Conservation (phyloP, 1,140 invertebrate genomes). For the Zaprionus capensis region DNA sequence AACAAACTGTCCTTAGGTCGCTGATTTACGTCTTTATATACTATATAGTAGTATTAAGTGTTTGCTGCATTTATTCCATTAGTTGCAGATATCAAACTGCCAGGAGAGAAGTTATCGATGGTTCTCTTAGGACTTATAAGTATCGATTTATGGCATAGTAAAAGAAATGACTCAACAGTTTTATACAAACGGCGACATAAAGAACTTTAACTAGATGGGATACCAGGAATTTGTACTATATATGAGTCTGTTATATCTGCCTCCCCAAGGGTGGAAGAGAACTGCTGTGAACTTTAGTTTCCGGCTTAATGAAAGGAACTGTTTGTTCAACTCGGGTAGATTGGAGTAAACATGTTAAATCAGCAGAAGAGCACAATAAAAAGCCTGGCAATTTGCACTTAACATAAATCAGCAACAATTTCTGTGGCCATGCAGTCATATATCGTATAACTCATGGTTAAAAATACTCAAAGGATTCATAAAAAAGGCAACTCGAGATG, state of each 20-base stretch:
- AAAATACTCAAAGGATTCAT: slow-evolving; percentile 78
- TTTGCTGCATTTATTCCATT: background rate
- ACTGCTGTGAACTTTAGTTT: background rate
- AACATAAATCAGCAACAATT: slow-evolving; percentile 66
- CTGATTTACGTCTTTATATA: slow-evolving; percentile 4
- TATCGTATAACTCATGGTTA: slow-evolving; percentile 63
- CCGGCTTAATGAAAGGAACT: slow-evolving; percentile 2
- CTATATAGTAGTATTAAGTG: background rate
- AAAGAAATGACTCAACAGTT: too few relatives aligned
- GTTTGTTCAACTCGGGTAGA: background rate
- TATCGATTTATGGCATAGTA: too few relatives aligned
- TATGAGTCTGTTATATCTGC: background rate
- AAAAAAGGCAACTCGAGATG: slow-evolving; percentile 37
- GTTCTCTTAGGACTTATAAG: background rate
- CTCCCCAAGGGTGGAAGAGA: background rate
- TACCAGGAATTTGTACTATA: background rate
- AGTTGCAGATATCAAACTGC: background rate
- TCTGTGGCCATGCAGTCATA: slow-evolving; percentile 54
- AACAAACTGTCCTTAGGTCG: background rate
- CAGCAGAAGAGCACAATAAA: background rate
- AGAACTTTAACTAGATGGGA: background rate
- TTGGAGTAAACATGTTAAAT: background rate
- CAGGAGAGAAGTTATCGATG: background rate
- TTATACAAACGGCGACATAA: background rate
- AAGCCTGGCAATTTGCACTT: slow-evolving; percentile 54